phyloP scores from a whole-genome alignment of 2,113 vertebrate genomes.

The Calyptommatus sinebrachiatus region DNA sequence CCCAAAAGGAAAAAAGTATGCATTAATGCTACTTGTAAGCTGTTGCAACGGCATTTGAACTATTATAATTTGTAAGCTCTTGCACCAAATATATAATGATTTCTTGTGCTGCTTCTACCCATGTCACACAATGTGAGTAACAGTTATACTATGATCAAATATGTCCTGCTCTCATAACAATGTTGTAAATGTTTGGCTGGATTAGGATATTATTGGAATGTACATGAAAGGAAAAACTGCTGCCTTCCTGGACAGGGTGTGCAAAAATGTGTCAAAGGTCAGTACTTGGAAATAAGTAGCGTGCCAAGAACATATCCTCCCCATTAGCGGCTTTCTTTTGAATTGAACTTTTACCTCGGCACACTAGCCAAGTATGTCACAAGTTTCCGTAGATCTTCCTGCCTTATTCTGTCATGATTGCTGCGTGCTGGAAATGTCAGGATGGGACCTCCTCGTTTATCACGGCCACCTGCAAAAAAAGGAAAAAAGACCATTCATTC shows the following conservation, averaged over 20 bases:
- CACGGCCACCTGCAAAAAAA: conserved; percentile 86
- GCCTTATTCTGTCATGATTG: conserved; percentile 99
- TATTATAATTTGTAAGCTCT: neutral
- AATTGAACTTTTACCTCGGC: conserved; percentile 76
- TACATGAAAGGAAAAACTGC: conserved; percentile 42
- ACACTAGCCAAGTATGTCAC: conserved; percentile 98
- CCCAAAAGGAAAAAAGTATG: no score
- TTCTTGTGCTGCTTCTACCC: accelerated
- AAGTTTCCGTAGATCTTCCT: conserved; percentile 93
- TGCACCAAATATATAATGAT: neutral
- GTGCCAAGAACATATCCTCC: conserved; percentile 63
- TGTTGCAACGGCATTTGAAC: no score
- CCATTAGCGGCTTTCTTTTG: conserved; percentile 45
- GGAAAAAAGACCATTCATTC: conserved; percentile 56
- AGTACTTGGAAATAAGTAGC: conserved; percentile 58
- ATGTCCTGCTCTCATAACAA: accelerated
- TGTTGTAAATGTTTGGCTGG: accelerated
- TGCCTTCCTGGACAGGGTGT: conserved; percentile 33
- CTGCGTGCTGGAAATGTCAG: conserved; percentile 94
- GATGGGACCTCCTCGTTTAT: conserved; percentile 96
- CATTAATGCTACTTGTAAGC: no score
- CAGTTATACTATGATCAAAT: neutral
- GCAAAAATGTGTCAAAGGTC: conserved; percentile 49
- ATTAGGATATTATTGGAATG: neutral
- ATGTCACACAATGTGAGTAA: neutral